Percentiles rank a stretch among this genome's conserved stretches.
Conservation (phyloP, 2,113 vertebrate genomes). For the Corythornis cristatus region DNA sequence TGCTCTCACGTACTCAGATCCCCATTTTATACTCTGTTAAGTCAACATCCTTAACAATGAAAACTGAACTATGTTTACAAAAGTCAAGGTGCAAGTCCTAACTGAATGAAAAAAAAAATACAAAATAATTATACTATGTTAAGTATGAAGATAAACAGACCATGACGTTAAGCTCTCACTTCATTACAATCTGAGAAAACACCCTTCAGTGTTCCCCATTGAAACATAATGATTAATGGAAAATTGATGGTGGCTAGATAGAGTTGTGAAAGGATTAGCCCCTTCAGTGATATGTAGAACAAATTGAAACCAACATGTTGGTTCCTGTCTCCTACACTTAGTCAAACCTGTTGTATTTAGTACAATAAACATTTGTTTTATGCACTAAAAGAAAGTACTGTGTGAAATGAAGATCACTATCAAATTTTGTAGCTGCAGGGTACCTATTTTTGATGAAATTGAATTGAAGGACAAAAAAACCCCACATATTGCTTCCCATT, state of each 20-base stretch:
- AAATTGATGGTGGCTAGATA: conserved; percentile 44
- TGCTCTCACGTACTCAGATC: neutral
- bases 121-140: conserved; percentile 23
- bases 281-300: conserved; percentile 48
- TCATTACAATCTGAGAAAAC: conserved; percentile 61
- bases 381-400: neutral
- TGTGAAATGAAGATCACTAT: conserved; percentile 16
- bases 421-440: neutral
- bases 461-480: neutral
- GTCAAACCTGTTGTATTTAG: conserved; percentile 48
- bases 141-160: conserved; percentile 66
- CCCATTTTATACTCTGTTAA: conserved; percentile 58
- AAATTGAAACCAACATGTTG: conserved; percentile 56
- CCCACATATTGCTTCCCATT: neutral
- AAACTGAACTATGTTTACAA: conserved; percentile 49
- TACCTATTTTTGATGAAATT: neutral
- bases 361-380: conserved; percentile 59
- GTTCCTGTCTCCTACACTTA: conserved; percentile 53
- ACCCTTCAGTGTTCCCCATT: conserved; percentile 53
- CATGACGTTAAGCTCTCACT: conserved; percentile 42
- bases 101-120: neutral
- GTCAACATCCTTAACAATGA: conserved; percentile 41
- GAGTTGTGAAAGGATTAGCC: conserved; percentile 51
- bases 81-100: conserved; percentile 31
- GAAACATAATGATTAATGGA: conserved; percentile 65